These are phyloP conservation scores for Harpagoxenus sublaevis DNA, from an alignment of 2,888 invertebrate species.

Conservation along the genomic window DNA sequence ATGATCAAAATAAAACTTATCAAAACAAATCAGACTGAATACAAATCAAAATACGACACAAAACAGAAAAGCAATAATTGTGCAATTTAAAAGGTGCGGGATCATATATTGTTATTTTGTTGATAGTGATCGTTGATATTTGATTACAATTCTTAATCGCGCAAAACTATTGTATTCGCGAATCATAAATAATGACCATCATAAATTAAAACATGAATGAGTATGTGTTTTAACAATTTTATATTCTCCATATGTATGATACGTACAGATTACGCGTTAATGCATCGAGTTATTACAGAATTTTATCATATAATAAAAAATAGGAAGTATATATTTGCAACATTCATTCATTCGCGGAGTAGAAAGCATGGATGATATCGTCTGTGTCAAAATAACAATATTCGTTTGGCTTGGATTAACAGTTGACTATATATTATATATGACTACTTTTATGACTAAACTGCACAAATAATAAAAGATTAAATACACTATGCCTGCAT, in stretches of 20 bases:
- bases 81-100: background rate
- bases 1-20: background rate
- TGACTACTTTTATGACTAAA: slow-evolving; percentile 31
- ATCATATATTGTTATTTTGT: background rate
- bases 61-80: background rate
- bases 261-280: background rate
- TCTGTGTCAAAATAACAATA: slow-evolving; percentile 24
- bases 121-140: background rate
- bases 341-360: background rate
- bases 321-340: slow-evolving; percentile 5
- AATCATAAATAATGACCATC: background rate
- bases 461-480: slow-evolving; percentile 24
- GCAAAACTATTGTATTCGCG: background rate
- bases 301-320: slow-evolving; percentile 29
- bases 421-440: background rate
- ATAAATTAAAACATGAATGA: slow-evolving; percentile 8
- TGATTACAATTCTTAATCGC: background rate
- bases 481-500: slow-evolving; percentile 8
- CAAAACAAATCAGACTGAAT: slow-evolving; percentile 3
- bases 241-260: slow-evolving; percentile 20
- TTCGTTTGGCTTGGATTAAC: slow-evolving; percentile 16
- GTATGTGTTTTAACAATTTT: slow-evolving; percentile 27
- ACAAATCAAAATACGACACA: background rate
- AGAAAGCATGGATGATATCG: slow-evolving; percentile 12
- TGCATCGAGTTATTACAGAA: background rate